Evolutionary conservation across 2,113 vertebrate species (phyloP), one percentile per base, ranked within the genome.

Genomic region (Ramphastos sulfuratus): DNA sequence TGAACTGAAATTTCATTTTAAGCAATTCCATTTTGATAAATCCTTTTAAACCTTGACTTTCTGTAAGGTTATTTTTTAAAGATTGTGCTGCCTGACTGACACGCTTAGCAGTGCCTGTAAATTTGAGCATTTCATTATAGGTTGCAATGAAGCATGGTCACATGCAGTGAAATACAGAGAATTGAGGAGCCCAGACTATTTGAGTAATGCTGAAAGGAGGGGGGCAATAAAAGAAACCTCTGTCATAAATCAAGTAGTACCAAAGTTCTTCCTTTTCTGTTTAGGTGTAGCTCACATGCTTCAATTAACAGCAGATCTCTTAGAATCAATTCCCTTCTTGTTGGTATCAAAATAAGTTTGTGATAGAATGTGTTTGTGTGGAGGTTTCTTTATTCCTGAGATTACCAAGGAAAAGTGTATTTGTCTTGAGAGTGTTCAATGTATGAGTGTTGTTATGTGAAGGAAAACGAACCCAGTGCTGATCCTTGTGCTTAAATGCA

Each of bases 41-140:
- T 99, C 98, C 98, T 98, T 99, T 99, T 98, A 98, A 99, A 99
- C 98, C 98, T 97, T 98, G 98, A 98, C 97, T 97, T 98, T 98
- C 98, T 97, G 96, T 97, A 98, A 98, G 98, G 98, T 98, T 98
- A 97, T 98, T 99, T 99, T 99, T 98, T 98, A 98, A 98, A 99
- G 98, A 98, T 98, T 98, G 98, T 98, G 97, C 98, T 98, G 98
- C 98, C 98, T 98, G 98, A 98, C 98, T 98, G 98, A 99, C 98
- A 99, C 73, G 98, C 98, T 99, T 98, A 98, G 98, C 97, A 98
- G 98, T 98, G 98, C 98, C 98, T 99, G 98, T 99, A 99, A 99
- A 99, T 99, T 98, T 98, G 99, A 99, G 98, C 98, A 98, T 99
- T 99, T 99, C 98, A 99, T 99, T 99, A 99, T 98, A 98, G 98